Percentiles rank a stretch among this genome's conserved stretches.
Conservation (phyloP, 2,797 vertebrate genomes). For the Poecilia picta region DNA sequence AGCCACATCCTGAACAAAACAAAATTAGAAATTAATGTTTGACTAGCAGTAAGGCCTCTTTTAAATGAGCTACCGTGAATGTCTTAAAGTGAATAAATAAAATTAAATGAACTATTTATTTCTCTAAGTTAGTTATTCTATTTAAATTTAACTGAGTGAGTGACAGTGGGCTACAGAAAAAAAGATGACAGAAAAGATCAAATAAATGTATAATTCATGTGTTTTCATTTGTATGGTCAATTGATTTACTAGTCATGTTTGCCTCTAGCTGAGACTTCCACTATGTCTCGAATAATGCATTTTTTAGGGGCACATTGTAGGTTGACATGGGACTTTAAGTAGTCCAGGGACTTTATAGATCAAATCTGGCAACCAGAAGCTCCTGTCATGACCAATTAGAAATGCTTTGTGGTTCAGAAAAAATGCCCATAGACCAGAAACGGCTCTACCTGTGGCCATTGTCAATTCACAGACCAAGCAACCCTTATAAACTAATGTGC, state of each 20-base stretch:
- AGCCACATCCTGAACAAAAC: neutral
- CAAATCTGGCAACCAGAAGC: constrained; percentile 70
- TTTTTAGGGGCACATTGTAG: constrained; percentile 38
- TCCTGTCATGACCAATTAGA: constrained; percentile 73
- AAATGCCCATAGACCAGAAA: constrained; percentile 45
- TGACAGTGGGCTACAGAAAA: neutral
- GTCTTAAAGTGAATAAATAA: neutral
- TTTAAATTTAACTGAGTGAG: constrained; percentile 3
- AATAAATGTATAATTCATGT: constrained; percentile 1
- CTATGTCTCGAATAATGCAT: constrained; percentile 36
- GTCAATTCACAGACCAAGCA: constrained; percentile 60
- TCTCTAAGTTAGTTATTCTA: constrained; percentile 6
- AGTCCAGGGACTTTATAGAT: constrained; percentile 60
- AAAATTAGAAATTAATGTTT: neutral
- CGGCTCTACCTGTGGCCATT: constrained; percentile 63
- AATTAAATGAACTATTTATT: neutral
- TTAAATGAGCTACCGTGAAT: neutral
- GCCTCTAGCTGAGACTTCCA: constrained; percentile 28
- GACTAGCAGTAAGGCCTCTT: neutral
- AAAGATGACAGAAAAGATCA: neutral
- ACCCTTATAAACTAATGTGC: constrained; percentile 30
- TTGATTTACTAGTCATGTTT: constrained; percentile 4
- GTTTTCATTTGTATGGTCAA: constrained; percentile 14
- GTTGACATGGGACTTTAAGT: constrained; percentile 54
- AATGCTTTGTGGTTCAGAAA: constrained; percentile 68